phyloP scores from a whole-genome alignment of 1,140 invertebrate genomes.

The Marisa cornuarietis region DNA sequence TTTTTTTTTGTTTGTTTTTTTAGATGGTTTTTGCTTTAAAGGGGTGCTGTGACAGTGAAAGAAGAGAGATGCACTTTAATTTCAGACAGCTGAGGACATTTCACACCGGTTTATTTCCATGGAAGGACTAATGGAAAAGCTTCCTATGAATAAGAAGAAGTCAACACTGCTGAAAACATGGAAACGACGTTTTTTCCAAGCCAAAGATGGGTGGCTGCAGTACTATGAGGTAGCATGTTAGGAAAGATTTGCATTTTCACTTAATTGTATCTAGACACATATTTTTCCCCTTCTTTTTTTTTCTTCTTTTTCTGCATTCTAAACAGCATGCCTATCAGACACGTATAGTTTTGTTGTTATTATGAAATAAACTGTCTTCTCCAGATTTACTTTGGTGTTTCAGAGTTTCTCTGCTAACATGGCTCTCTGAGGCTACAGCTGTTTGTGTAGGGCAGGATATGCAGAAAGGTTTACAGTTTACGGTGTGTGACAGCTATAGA shows the following conservation, averaged over 20 bases:
- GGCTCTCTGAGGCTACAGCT: too few relatives aligned
- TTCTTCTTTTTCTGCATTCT: not conserved
- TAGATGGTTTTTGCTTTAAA: too few relatives aligned
- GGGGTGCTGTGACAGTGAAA: not conserved
- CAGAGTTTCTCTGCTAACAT: too few relatives aligned
- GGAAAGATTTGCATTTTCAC: not conserved
- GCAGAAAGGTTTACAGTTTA: too few relatives aligned
- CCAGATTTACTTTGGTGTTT: too few relatives aligned
- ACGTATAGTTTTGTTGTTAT: not conserved
- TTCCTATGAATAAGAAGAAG: conserved; percentile 70
- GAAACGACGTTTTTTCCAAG: conserved; percentile 70
- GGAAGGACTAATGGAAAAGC: conserved; percentile 69
- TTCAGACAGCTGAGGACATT: conserved; percentile 56
- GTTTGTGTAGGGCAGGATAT: too few relatives aligned
- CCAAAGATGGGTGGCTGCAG: conserved; percentile 68
- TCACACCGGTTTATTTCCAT: conserved; percentile 58
- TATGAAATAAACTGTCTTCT: too few relatives aligned
- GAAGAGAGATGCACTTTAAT: not conserved
- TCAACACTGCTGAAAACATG: conserved; percentile 73
- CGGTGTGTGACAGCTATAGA: too few relatives aligned
- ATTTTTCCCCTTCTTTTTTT: not conserved
- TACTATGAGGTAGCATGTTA: conserved; percentile 67
- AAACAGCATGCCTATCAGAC: too few relatives aligned
- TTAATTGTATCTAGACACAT: not conserved
- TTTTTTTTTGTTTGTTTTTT: too few relatives aligned